These are phyloP conservation scores for Formicarius rufipectus DNA, from an alignment of 2,113 vertebrate genomes.

Conservation along the genomic window DNA sequence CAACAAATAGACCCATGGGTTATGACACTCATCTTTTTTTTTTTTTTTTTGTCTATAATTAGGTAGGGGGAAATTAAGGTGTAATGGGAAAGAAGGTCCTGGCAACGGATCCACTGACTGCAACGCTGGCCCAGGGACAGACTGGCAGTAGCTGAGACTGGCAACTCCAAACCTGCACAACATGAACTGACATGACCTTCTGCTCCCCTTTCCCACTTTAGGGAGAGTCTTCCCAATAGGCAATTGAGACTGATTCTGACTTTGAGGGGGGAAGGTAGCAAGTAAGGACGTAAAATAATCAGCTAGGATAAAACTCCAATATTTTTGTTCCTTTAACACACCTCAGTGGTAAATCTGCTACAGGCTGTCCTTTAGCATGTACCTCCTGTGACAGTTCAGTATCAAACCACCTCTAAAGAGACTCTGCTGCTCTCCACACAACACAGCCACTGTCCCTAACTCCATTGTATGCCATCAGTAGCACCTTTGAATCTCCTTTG, in stretches of 20 bases:
- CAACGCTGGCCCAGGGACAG: neutral
- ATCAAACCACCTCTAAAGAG: neutral
- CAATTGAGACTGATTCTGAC: neutral
- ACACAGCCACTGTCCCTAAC: neutral
- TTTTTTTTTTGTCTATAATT: neutral
- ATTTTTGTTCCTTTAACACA: neutral
- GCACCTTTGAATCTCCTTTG: neutral
- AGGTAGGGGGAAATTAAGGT: neutral
- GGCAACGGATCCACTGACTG: neutral
- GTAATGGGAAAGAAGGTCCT: neutral
- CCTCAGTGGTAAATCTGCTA: neutral
- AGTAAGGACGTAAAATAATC: neutral
- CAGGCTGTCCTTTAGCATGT: neutral
- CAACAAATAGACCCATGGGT: accelerated
- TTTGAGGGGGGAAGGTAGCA: accelerated
- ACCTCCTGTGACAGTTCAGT: accelerated
- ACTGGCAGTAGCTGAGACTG: neutral
- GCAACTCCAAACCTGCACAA: neutral
- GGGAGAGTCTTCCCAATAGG: neutral
- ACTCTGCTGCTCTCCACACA: neutral
- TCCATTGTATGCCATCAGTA: neutral
- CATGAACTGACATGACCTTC: accelerated
- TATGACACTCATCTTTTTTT: neutral
- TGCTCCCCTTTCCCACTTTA: neutral
- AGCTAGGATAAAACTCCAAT: neutral